Conservation (phyloP, 1,140 invertebrate genomes). For the Pygmarrhopalites habei region DNA sequence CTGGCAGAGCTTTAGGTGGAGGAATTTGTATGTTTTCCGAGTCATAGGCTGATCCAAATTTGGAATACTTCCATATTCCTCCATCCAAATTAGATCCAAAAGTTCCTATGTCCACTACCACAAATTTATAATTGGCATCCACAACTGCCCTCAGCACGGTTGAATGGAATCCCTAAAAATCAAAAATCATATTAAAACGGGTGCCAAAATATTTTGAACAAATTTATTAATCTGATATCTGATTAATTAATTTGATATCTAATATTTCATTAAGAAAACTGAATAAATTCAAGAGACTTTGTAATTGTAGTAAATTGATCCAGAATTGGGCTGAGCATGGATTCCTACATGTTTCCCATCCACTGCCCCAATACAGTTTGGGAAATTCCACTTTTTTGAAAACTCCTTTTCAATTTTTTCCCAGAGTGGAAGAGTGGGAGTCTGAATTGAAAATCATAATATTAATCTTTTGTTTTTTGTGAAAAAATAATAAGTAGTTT, state of each 20-base stretch:
- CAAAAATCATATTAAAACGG: no score
- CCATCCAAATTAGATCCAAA: no score
- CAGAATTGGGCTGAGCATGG: constrained; percentile 23
- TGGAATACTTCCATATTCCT: neutral
- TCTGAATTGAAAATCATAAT: neutral
- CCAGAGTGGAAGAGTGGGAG: neutral
- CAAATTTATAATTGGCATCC: no score
- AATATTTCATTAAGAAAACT: no score
- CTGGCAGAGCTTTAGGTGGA: no score
- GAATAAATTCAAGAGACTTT: no score
- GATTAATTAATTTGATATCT: no score
- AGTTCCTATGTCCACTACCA: no score
- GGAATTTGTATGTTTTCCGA: neutral
- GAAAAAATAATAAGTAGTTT: neutral
- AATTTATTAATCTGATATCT: no score
- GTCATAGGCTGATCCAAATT: neutral
- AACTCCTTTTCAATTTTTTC: constrained; percentile 39
- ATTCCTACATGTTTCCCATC: no score
- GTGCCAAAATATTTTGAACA: neutral
- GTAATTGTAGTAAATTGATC: constrained; percentile 46
- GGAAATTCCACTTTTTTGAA: constrained; percentile 19
- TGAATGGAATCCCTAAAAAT: neutral
- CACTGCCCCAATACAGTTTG: no score
- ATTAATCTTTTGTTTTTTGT: neutral
- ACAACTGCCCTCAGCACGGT: neutral